Evolutionary conservation across 2,797 vertebrate genomes (phyloP).

Genomic region (Helicolenus hilgendorfi): DNA sequence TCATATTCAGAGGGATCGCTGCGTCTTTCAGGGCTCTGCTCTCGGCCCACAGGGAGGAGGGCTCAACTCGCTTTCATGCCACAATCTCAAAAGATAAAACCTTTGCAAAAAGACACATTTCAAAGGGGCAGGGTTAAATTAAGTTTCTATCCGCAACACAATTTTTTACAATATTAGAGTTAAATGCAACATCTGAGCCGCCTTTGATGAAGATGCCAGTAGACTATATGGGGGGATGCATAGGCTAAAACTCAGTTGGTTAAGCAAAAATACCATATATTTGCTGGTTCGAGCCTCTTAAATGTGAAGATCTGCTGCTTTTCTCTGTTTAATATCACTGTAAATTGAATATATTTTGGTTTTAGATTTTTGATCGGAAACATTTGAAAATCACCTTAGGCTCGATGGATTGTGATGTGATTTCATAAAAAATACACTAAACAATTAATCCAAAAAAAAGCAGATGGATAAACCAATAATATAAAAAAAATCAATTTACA

Average conservation of each 20-base stretch:
- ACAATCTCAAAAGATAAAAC: slow-evolving; percentile 47
- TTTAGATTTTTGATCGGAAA: background rate
- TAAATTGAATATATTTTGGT: background rate
- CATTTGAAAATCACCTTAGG: background rate
- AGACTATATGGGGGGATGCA: background rate
- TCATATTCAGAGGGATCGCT: slow-evolving; percentile 42
- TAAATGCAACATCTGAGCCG: background rate
- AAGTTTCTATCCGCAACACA: slow-evolving; percentile 9
- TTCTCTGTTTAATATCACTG: background rate
- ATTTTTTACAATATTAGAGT: background rate
- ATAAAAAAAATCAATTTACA: background rate
- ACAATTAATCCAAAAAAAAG: background rate
- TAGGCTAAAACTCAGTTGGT: background rate
- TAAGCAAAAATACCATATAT: background rate
- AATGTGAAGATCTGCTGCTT: background rate
- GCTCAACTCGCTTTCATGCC: slow-evolving; percentile 27
- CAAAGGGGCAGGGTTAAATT: background rate
- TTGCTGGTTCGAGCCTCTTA: background rate
- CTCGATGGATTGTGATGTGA: background rate
- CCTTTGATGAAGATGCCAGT: slow-evolving; percentile 5
- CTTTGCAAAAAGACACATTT: slow-evolving; percentile 12
- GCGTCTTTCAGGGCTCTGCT: slow-evolving; percentile 42
- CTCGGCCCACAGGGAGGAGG: slow-evolving; percentile 35
- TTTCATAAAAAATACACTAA: background rate
- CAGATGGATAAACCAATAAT: background rate